Evolutionary conservation across 1,140 invertebrate species (phyloP), one percentile per base, ranked within the genome.

Genomic region (Trichonephila inaurata): DNA sequence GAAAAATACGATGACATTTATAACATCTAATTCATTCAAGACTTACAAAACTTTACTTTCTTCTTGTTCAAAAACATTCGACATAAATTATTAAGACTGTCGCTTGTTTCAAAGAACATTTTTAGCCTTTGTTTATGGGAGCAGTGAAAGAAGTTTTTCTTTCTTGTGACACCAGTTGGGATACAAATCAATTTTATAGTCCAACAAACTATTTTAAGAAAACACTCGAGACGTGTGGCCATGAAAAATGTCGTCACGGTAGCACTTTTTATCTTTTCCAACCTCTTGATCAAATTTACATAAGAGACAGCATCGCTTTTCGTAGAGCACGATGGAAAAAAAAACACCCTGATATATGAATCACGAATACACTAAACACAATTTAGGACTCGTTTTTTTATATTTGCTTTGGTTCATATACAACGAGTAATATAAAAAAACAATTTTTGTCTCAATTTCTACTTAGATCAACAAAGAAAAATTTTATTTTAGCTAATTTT

Each of bases 151-250:
- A 51, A 51, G 51, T 51, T 51, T 51, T 51, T 51, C 51, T 51
- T 77, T 77, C 6, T 33, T 40, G 72, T 33, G 72, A 40, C 28
- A 40, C 28, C 33, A 77, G 33, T 77, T 28, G 72, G 72, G 28
- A 19, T 33, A 40, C 72, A 77, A 77, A 77, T 77, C 72, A 77
- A 33, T 77, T 77, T 77, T 77, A 77, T 77, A 33, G 28, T 40
- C 28, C 16, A 3, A 16, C 24, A 64, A 18, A 18, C 72, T 77
- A 77, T 77, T 77, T 77, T 77, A 77, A 77, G 72, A 77, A 77
- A 40, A 28, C 72, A 40, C 72, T 77, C 72, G 72, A 40, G 72
- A 77, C 28, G 72, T 19, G 51, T 51, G 51, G 51, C 51, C 51
- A 51, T 51, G 62, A 64, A 21, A 64, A 64, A 18, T 64, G 62